Base-by-base conservation (phyloP, 2,113 vertebrate genomes). In the Leptobrachium ailaonicum region DNA sequence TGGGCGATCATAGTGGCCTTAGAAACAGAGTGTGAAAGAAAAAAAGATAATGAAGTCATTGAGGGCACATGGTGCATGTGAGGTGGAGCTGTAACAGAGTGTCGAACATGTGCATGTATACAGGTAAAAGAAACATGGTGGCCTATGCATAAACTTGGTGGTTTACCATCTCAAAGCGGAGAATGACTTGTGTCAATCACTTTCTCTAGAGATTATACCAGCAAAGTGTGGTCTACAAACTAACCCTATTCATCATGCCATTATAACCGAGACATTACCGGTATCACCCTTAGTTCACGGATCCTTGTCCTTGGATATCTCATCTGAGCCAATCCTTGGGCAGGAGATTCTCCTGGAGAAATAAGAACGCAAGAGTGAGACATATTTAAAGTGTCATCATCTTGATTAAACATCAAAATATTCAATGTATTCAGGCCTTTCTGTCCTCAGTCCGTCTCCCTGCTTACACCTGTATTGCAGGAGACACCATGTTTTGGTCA, bases 241-340 rank as follows among this genome's bases (percentile, higher is more conserved):
- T 50, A 50, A 50, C 8, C 4, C 4, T 50, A 50, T 50, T 8
- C 47, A 50, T 50, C 8, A 50, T 50, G 4, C 47, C 47, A 5
- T 50, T 50, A 50, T 50, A 50, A 50, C 4, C 47, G 1, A 50
- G 47, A 8, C 2, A 95, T 98, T 93, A 99, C 97, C 0, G 97
- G 97, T 87, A 99, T 98, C 85, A 92, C 96, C 87, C 95, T 93
- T 82, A 98, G 92, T 0, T 95, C 95, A 85, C 96, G 96, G 87
- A 92, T 92, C 84, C 97, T 96, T 0, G 90, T 92, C 89, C 95
- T 95, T 32, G 95, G 95, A 77, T 95, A 92, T 53, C 66, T 75
- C 71, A 84, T 95, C 95, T 80, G 79, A 41, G 45, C 72, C 9
- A 64, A n/a, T 40, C 66, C 67, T 72, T 43, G 74, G 64, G 32